Base-by-base conservation (phyloP, 2,888 invertebrate genomes). In the Meloe dianella region DNA sequence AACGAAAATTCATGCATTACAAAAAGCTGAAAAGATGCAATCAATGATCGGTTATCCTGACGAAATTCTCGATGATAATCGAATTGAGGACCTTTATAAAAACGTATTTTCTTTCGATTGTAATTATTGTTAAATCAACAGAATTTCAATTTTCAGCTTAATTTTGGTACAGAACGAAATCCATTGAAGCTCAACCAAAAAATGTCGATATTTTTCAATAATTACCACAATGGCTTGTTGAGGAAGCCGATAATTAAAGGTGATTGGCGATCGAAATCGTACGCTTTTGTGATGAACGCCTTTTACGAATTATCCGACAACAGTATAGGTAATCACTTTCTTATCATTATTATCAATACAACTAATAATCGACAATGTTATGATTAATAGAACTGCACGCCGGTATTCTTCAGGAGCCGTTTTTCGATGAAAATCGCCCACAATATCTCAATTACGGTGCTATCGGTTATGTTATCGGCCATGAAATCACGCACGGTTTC, bases 361-460 rank as follows among this genome's bases (percentile, higher is more conserved):
- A 12, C n/a, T n/a, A n/a, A n/a, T n/a, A n/a, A n/a, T n/a, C n/a
- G n/a, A n/a, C n/a, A n/a, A n/a, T n/a, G n/a, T 54, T 54, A 3
- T 51, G 51, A 22, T 20, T 17, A 6, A 5, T 54, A 54, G 54
- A 54, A 14, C 14, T 95, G 83, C 94, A 94, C 0, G 94, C 94
- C 73, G 95, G 94, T 67, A 94, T 95, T 71, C 85, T 95, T 2
- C 94, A 95, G 86, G 94, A 93, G 1, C 89, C 91, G 2, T 94
- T 95, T 87, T 95, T 94, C 84, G 91, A 89, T 60, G 91, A 92
- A 57, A 89, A 91, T 56, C 90, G 94, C 29, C 95, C 95, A 0
- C 90, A 91, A 73, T 97, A 95, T 82, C 92, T 96, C 92, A 96
- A 96, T 83, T 96, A 93, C 76, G 95, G 94, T 24, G 93, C 93